A percentile compares a stretch with the other conserved stretches of the same genome.
phyloP scores from a whole-genome alignment of 2,888 invertebrate genomes.

The Phoenoteleia sp. region DNA sequence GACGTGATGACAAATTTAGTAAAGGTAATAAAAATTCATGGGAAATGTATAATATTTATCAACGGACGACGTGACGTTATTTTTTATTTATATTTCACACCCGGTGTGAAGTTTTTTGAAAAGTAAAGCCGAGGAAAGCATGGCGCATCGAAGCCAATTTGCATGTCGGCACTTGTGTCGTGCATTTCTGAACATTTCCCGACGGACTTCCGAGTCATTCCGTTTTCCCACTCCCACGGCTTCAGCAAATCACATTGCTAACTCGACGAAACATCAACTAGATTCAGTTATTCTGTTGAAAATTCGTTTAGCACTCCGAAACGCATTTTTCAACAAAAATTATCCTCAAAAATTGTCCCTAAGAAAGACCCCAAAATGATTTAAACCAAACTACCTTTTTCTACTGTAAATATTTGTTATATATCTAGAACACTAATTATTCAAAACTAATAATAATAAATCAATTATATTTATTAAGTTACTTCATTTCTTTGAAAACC shows the following conservation, averaged over 20 bases:
- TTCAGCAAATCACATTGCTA: constrained; percentile 29
- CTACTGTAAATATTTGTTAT: no score
- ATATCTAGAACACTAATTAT: no score
- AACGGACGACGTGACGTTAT: constrained; percentile 9
- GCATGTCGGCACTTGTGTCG: constrained; percentile 51
- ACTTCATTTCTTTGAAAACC: no score
- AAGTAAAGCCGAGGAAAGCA: constrained; percentile 23
- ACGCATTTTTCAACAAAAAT: background rate
- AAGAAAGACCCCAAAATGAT: no score
- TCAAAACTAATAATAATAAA: no score
- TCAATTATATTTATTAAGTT: no score
- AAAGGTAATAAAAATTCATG: constrained; percentile 1
- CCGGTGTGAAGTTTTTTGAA: constrained; percentile 12
- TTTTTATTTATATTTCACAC: constrained; percentile 49
- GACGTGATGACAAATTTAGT: background rate
- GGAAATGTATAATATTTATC: constrained; percentile 18
- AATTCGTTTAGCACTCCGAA: background rate
- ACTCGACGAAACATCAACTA: constrained; percentile 15
- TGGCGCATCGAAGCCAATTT: constrained; percentile 45
- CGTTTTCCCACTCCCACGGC: background rate
- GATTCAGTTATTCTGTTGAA: background rate
- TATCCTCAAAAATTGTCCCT: no score
- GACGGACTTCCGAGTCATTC: constrained; percentile 34
- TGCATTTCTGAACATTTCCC: constrained; percentile 52
- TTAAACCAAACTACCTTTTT: no score